phyloP scores from a whole-genome alignment of 2,113 vertebrate genomes.

The Leptodactylus fuscus region DNA sequence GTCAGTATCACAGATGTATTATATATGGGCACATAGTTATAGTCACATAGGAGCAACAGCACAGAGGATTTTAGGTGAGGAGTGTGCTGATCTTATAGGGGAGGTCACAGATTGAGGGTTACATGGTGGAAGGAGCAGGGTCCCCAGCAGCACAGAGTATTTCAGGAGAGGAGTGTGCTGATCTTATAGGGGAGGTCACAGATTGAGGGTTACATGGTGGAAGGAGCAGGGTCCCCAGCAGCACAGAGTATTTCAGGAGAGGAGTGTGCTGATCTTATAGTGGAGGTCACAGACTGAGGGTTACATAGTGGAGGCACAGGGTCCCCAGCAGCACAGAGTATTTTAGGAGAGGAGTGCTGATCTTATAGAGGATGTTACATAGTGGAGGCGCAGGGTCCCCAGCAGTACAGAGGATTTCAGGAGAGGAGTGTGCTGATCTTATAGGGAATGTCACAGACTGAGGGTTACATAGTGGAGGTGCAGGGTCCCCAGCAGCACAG shows the following conservation, averaged over 20 bases:
- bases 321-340: neutral
- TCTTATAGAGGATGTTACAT: no score
- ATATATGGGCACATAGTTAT: neutral
- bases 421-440: neutral
- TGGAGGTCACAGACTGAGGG: no score
- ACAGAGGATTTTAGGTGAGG: no score
- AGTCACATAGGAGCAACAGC: no score
- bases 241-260: neutral
- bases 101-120: no score
- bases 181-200: no score
- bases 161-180: neutral
- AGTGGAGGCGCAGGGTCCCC: neutral
- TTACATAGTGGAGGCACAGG: no score
- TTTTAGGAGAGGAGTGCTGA: neutral
- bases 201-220: neutral
- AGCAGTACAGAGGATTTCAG: constrained; percentile 7
- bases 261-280: neutral
- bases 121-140: neutral
- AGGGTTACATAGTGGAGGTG: neutral
- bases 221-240: neutral
- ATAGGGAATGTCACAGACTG: no score
- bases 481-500: neutral
- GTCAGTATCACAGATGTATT: constrained; percentile 58
- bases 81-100: neutral
- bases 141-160: neutral